Evolutionary conservation across 2,797 vertebrate species (phyloP), one percentile per base, ranked within the genome.

Genomic region (Dallia pectoralis): DNA sequence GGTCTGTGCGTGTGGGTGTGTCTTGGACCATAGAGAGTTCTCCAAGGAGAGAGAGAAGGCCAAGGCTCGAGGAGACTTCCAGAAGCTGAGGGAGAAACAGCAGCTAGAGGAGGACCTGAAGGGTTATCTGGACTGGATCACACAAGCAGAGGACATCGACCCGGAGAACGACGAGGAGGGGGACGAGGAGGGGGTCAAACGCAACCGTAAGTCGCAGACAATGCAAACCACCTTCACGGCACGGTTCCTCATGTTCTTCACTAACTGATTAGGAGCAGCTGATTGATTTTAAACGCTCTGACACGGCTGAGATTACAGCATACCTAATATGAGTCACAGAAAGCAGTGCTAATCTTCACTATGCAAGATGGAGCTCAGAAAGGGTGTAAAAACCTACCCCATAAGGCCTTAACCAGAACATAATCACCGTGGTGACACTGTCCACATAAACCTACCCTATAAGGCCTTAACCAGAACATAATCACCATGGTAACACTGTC

Each of bases 11-110:
- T 22, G 27, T 15, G 18, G 30, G 71, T 40, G 29, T 48, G 53
- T 32, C 7, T 82, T 30, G 79, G 44, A 8, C 2, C 30, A 70
- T 91, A 99, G 97, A 89, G 97, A 99, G 86, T 99, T 99, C 90
- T 99, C 97, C 62, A 99, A 99, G 88, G 97, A 99, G 91, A 93
- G 98, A 81, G 97, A 99, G 87, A 99, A 99, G 90, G 97, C 97
- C 62, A 99, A 99, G 83, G 97, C 97, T 16, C 94, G 97, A 14
- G 97, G 97, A 72, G 97, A 99, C 87, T 99, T 99, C 83, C 97
- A 99, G 91, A 99, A 99, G 84, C 91, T 99, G 14, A 94, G 98
- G 29, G 98, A 99, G 83, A 99, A 99, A 81, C 98, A 99, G 82
- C 98, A 99, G 87, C 88, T 99, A 11, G 98, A 99, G 75, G 97